Conservation (phyloP, 1,140 invertebrate species). For the Tetramorium parvispinum region DNA sequence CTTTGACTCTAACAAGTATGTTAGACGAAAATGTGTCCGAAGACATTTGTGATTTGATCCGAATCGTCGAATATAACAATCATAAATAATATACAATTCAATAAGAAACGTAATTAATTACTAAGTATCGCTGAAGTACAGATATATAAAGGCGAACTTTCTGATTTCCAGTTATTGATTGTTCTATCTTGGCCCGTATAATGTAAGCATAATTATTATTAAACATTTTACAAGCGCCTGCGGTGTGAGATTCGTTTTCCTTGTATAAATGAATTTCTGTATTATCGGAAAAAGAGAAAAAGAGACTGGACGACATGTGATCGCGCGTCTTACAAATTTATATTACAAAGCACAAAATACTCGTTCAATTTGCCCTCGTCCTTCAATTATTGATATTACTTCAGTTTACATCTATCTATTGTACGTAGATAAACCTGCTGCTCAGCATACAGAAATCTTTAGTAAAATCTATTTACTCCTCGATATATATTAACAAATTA, state of each 20-base stretch:
- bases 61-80: not conserved
- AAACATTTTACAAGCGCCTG: constrained; percentile 4
- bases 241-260: not conserved
- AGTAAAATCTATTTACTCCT: constrained; percentile 59
- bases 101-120: not conserved
- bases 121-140: not conserved
- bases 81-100: not conserved
- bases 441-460: constrained; percentile 49
- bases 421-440: constrained; percentile 43
- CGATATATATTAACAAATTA: constrained; percentile 60
- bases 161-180: not conserved
- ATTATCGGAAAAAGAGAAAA: constrained; percentile 7
- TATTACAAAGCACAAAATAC: constrained; percentile 43
- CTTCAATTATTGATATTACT: constrained; percentile 11
- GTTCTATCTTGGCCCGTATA: not conserved
- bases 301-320: constrained; percentile 25
- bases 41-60: not conserved
- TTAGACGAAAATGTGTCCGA: constrained; percentile 13
- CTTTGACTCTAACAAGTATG: not conserved
- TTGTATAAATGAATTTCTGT: constrained; percentile 21
- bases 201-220: constrained; percentile 30
- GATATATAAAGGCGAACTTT: not conserved
- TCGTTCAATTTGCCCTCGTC: constrained; percentile 26
- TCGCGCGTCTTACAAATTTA: constrained; percentile 40
- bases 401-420: constrained; percentile 18